Base-by-base conservation (phyloP, 2,888 invertebrate genomes). In the Exocentrus adspersus region DNA sequence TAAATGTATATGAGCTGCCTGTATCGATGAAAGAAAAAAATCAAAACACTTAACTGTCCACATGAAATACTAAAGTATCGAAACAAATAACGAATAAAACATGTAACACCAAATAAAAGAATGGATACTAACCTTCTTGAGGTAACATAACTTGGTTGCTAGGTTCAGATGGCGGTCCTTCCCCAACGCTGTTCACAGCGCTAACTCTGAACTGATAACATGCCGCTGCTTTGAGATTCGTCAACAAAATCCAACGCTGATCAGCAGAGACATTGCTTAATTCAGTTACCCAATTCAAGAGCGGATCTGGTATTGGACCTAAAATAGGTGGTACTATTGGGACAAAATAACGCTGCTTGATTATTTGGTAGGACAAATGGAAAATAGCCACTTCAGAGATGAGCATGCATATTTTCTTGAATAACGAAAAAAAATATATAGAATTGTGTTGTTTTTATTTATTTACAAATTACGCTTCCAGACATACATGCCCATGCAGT, bases 181-280 rank as follows among this genome's bases (percentile, higher is more conserved):
- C 95, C 0, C 98, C 98, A 0, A 98, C 97, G 52, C 92, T 92
- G 83, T 99, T 99, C 9, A 97, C 92, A 10, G 98, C 97, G 68
- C 94, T 94, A n/a, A 99, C 94, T 67, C 98, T 87, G 83, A 99
- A 99, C 81, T 97, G 96, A 82, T 98, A 99, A 0, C 94, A 92
- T 0, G 95, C 92, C 0, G 98, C 97, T 0, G 98, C 98, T 82
- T 95, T 95, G 50, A 98, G 85, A 78, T 92, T 93, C 42, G 90
- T 91, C 51, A 98, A 84, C 32, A 95, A 81, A 9, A 92, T 88
- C 90, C 91, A 94, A 50, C 93, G 89, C 71, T 90, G 90, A 56
- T 86, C 87, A 2, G 93, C 88, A 0, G 94, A 92, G 1, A 96
- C 92, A 78, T 96, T 96, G 77, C 91, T 89, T 57, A 92, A 84